phyloP scores from a whole-genome alignment of 2,888 invertebrate species.

The Aspidapion aeneum region DNA sequence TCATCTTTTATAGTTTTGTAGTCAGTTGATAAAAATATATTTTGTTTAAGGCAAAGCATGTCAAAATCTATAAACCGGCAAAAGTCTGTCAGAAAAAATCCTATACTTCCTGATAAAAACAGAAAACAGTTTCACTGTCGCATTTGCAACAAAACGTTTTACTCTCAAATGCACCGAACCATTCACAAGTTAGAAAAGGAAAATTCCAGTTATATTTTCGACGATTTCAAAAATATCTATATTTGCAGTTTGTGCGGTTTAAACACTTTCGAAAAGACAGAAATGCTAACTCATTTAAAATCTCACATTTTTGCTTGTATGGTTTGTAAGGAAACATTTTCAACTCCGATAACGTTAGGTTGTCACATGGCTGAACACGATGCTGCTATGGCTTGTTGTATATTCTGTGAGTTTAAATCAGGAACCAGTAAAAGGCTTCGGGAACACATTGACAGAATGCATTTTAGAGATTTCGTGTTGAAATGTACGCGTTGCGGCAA shows the following conservation, averaged over 20 bases:
- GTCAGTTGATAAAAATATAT: too few species aligned
- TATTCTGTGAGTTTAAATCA: slow-evolving; percentile 39
- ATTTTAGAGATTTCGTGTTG: slow-evolving; percentile 18
- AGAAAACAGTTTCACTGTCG: too few species aligned
- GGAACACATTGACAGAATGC: slow-evolving; percentile 17
- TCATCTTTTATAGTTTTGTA: too few species aligned
- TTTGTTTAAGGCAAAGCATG: too few species aligned
- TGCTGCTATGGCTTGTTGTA: slow-evolving; percentile 37
- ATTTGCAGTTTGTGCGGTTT: slow-evolving; percentile 30
- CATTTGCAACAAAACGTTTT: neutral
- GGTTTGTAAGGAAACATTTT: slow-evolving; percentile 38
- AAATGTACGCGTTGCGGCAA: slow-evolving; percentile 19
- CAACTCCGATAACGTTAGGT: slow-evolving; percentile 40
- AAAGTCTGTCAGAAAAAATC: too few species aligned
- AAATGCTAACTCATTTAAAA: slow-evolving; percentile 22
- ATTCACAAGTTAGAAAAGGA: slow-evolving; percentile 15
- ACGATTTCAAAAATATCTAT: slow-evolving; percentile 20
- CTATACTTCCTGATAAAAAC: too few species aligned
- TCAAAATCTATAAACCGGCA: too few species aligned
- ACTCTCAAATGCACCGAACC: slow-evolving; percentile 11
- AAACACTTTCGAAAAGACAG: slow-evolving; percentile 19
- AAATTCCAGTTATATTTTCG: slow-evolving; percentile 17
- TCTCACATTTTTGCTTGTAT: slow-evolving; percentile 46
- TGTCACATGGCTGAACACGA: slow-evolving; percentile 41
- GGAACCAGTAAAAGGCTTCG: slow-evolving; percentile 11